Base-by-base conservation (phyloP, 2,113 vertebrate species). In the Clupea harengus region DNA sequence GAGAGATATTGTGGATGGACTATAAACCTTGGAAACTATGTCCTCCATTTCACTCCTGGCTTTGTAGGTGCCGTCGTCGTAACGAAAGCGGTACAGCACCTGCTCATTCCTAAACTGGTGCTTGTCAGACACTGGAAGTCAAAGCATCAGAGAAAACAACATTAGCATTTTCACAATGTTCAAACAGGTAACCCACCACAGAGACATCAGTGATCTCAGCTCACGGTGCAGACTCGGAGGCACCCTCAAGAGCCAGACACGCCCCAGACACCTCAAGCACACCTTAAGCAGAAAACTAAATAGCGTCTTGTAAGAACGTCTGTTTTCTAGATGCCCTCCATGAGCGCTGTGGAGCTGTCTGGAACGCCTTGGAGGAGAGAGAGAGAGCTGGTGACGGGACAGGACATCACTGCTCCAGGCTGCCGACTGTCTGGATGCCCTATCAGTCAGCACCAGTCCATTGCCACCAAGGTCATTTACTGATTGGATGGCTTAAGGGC, bases 91-190 rank as follows among this genome's bases (percentile, higher is more conserved):
- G 91, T 99, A 99, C 93, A 99, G 94, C 86, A 99, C 98, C 92
- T 98, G 97, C 89, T 99, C 98, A 0, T 99, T 99, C 96, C 99
- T 99, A 92, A 99, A 99, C 92, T 99, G 98, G 91, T 99, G 98
- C 90, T 98, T 99, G 92, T 99, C 98, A 46, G 98, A 99, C 92
- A 99, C 98, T 99, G 87, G 82, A 92, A 91, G 0, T 32, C 67
- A 28, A 88, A 84, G 39, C 45, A 82, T 83, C 52, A 84, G 0
- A 87, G 15, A 39, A 32, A 10, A 32, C 28, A 15, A 0, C 13
- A 32, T 32, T 39, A 28, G 28, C 72, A 44, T 44, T 32, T 15
- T 2, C 52, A 64, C 15, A 44, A 60, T 28, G 22, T 45, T 83
- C 32, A 32, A 39, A 39, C 72, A 78, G 15, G 3, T 3, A 78